Evolutionary conservation across 2,888 invertebrate genomes (phyloP).

Genomic region (Trissoscelio sp.): DNA sequence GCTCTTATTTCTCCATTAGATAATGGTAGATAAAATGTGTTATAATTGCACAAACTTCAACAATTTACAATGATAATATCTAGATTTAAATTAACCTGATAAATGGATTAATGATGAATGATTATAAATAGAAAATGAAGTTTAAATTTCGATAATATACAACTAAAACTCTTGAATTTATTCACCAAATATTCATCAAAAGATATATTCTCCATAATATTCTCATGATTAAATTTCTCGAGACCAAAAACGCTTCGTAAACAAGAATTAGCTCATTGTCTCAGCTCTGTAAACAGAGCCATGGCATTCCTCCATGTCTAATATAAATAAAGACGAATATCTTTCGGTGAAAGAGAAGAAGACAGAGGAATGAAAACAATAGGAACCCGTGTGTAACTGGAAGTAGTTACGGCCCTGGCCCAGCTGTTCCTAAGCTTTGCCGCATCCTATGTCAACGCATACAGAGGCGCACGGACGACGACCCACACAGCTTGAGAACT

Average conservation of each 20-base stretch:
- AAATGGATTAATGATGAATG: too few relatives aligned
- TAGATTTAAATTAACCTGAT: too few relatives aligned
- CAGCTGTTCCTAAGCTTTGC: conserved; percentile 82
- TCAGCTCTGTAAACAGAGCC: conserved; percentile 10
- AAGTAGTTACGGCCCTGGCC: conserved; percentile 78
- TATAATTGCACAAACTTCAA: too few relatives aligned
- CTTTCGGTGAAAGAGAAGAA: not conserved
- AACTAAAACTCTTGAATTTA: too few relatives aligned
- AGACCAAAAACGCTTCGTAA: not conserved
- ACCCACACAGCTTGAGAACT: conserved; percentile 40
- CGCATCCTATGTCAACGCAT: conserved; percentile 75
- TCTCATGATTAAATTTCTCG: not conserved
- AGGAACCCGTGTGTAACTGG: conserved; percentile 19
- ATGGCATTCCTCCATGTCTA: conserved; percentile 6
- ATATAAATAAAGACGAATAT: conserved; percentile 40
- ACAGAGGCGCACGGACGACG: conserved; percentile 60
- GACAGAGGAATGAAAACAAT: conserved; percentile 2
- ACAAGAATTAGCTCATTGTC: not conserved
- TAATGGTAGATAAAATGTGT: not conserved
- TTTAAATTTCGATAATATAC: too few relatives aligned
- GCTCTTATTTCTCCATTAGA: not conserved
- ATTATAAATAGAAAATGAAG: too few relatives aligned
- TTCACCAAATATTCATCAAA: too few relatives aligned
- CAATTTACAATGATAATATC: too few relatives aligned
- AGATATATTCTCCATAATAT: too few relatives aligned